Conservation (phyloP, 1,140 invertebrate genomes). For the Calliphora vicina region DNA sequence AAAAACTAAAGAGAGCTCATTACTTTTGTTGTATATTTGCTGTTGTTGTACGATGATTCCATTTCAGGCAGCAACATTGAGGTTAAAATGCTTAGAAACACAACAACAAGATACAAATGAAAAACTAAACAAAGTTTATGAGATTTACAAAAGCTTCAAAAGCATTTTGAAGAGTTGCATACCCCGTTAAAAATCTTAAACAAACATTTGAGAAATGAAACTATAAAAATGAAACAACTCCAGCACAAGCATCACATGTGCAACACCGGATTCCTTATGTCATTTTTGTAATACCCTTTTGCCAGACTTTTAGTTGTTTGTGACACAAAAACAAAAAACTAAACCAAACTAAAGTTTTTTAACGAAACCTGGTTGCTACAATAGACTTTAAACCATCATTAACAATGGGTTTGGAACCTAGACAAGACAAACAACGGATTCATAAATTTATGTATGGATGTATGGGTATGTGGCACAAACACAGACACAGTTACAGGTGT, state of each 20-base stretch:
- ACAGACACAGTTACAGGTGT: not conserved
- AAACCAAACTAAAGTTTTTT: not conserved
- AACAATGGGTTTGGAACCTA: not conserved
- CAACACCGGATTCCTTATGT: not conserved
- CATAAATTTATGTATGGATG: not conserved
- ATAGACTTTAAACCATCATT: not conserved
- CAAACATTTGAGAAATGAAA: not conserved
- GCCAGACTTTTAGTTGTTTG: not conserved
- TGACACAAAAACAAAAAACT: not conserved
- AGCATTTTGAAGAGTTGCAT: not conserved
- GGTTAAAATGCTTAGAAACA: not conserved
- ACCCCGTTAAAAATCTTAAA: not conserved
- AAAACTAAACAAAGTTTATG: not conserved
- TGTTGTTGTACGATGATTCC: not conserved
- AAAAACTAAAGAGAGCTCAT: not conserved
- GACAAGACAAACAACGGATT: not conserved
- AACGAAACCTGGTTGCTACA: not conserved
- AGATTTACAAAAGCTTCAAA: not conserved
- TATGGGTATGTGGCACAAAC: too few relatives aligned
- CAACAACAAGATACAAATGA: not conserved
- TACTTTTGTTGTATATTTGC: not conserved
- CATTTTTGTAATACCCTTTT: not conserved
- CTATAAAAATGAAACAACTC: not conserved
- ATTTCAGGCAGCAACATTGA: not conserved
- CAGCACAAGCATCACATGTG: not conserved